Conservation (phyloP, 2,113 vertebrate genomes). For the Myotis lucifugus region DNA sequence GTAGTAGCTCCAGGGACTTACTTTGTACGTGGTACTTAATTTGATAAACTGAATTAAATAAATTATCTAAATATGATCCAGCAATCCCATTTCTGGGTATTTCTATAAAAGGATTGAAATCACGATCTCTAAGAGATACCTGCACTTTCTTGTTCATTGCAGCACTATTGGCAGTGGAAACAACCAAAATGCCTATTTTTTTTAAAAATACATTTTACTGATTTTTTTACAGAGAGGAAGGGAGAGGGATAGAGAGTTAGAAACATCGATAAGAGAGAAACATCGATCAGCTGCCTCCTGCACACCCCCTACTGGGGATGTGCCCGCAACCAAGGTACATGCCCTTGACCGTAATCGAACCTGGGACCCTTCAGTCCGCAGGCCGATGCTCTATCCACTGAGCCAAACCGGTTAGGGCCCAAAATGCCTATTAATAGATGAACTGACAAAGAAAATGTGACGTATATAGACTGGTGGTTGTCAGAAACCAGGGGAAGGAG, state of each 20-base stretch:
- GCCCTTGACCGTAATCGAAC: no score
- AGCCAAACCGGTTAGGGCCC: no score
- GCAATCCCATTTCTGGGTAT: background rate
- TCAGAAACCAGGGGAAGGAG: background rate
- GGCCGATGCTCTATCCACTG: no score
- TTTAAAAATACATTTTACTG: no score
- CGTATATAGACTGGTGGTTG: no score
- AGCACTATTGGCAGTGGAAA: background rate
- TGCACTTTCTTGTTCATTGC: background rate
- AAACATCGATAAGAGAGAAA: no score
- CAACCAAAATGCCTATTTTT: background rate
- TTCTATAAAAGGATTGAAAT: background rate
- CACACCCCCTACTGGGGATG: no score
- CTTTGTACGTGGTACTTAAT: background rate
- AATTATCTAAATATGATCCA: background rate
- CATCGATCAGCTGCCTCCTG: no score
- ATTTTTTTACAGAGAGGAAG: no score
- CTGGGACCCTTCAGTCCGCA: no score
- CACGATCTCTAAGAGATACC: background rate
- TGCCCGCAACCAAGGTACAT: no score
- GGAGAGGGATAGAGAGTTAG: no score
- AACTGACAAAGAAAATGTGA: background rate
- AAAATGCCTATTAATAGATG: background rate
- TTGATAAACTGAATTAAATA: background rate
- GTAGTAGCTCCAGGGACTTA: background rate